phyloP scores from a whole-genome alignment of 2,888 invertebrate species.

The Encarsia formosa region DNA sequence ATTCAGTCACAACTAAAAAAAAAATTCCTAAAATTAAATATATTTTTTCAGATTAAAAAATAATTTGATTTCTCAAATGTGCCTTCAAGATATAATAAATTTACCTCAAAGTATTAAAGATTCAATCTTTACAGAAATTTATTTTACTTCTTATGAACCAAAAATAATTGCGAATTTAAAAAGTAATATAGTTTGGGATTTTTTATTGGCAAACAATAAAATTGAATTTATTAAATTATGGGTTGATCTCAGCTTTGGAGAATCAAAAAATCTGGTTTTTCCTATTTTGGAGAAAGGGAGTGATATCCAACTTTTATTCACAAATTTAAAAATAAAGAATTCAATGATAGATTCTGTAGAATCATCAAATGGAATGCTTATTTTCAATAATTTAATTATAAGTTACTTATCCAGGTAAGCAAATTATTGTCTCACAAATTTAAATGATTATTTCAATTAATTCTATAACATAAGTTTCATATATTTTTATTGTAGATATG shows the following conservation, averaged over 20 bases:
- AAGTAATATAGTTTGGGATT: constrained; percentile 57
- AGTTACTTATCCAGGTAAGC: constrained; percentile 54
- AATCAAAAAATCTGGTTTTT: background rate
- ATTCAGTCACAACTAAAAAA: too few species aligned
- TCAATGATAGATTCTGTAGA: constrained; percentile 59
- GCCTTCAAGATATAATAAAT: constrained; percentile 41
- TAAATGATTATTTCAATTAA: background rate
- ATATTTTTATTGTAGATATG: constrained; percentile 51
- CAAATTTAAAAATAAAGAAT: constrained; percentile 56
- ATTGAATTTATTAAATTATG: constrained; percentile 59
- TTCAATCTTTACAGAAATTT: constrained; percentile 42
- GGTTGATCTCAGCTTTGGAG: constrained; percentile 56
- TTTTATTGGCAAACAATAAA: constrained; percentile 59
- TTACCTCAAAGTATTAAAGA: constrained; percentile 38
- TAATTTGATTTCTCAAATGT: constrained; percentile 45
- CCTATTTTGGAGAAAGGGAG: constrained; percentile 26
- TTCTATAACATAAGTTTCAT: background rate
- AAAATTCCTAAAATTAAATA: background rate
- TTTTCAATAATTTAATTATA: constrained; percentile 58
- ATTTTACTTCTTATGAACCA: constrained; percentile 45
- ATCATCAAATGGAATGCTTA: constrained; percentile 52
- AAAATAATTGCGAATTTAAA: constrained; percentile 44
- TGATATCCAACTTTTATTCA: constrained; percentile 55
- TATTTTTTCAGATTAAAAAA: constrained; percentile 32
- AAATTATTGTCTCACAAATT: background rate